Conservation (phyloP, 2,888 invertebrate species). For the Drosophila testacea region DNA sequence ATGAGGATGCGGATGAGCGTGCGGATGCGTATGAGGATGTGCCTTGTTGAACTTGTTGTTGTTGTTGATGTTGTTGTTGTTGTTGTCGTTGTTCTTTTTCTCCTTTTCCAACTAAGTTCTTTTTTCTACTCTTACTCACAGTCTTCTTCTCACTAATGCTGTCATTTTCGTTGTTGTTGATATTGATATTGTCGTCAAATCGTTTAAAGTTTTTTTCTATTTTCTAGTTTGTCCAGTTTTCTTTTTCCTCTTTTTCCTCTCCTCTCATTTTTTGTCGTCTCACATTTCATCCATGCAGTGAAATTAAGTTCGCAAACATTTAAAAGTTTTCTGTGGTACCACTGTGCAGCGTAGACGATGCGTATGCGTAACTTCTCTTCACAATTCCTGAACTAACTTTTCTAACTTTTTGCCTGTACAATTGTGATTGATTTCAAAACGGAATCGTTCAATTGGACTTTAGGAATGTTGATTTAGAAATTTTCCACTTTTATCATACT, state of each 20-base stretch:
- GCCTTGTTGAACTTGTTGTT: constrained; percentile 46
- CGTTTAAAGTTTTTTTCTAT: constrained; percentile 40
- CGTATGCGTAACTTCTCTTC: constrained; percentile 20
- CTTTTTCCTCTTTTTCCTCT: constrained; percentile 3
- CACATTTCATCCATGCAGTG: constrained; percentile 21
- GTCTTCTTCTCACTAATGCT: constrained; percentile 28
- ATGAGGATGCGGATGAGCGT: constrained; percentile 29
- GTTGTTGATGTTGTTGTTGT: constrained; percentile 7
- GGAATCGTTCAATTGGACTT: constrained; percentile 8
- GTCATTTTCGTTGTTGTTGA: constrained; percentile 36
- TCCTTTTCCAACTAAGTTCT: constrained; percentile 3
- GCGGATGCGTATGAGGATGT: constrained; percentile 42
- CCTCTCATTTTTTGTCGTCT: not conserved
- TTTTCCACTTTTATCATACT: constrained; percentile 1
- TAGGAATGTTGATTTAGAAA: constrained; percentile 11
- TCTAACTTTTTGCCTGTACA: not conserved
- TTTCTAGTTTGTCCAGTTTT: constrained; percentile 22
- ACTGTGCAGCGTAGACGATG: constrained; percentile 18
- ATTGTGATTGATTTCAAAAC: constrained; percentile 16
- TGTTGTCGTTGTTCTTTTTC: constrained; percentile 4
- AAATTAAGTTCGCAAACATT: constrained; percentile 38
- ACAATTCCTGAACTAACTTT: constrained; percentile 4
- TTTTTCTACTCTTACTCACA: not conserved
- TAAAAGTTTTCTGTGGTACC: constrained; percentile 18
- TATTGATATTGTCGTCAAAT: constrained; percentile 47